phyloP scores from a whole-genome alignment of 2,113 vertebrate genomes.

The Thinocorus orbignyianus region DNA sequence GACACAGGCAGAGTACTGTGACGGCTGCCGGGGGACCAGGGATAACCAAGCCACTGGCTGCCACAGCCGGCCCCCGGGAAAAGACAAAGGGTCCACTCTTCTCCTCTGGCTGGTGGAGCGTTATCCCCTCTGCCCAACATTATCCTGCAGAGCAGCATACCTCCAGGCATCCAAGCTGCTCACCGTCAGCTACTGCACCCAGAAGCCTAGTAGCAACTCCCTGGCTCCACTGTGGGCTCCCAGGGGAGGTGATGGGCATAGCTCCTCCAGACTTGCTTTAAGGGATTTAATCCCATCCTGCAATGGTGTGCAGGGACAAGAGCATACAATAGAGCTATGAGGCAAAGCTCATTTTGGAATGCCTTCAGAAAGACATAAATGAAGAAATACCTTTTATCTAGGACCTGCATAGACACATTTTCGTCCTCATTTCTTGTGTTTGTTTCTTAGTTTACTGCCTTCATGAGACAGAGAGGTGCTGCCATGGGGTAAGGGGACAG shows the following conservation, averaged over 20 bases:
- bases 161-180: not conserved
- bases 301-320: not conserved
- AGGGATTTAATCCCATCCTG: not conserved
- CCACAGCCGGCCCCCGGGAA: not conserved
- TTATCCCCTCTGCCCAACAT: not conserved
- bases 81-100: not conserved
- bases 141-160: rapidly evolving
- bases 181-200: not conserved
- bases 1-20: not conserved
- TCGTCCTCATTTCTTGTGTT: not conserved
- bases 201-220: not conserved
- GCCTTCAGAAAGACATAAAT: not conserved
- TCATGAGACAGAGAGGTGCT: not conserved
- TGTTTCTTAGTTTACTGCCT: not conserved
- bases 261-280: not conserved
- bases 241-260: not conserved
- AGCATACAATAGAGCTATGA: not conserved
- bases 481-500: not conserved
- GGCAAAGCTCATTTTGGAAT: not conserved
- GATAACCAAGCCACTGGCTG: not conserved
- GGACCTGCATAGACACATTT: not conserved
- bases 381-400: not conserved
- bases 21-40: not conserved
- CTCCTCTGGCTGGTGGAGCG: not conserved
- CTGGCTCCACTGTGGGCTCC: not conserved